These are phyloP conservation scores for Drosophila suzukii DNA, from an alignment of 1,140 invertebrate genomes.

Conservation along the genomic window DNA sequence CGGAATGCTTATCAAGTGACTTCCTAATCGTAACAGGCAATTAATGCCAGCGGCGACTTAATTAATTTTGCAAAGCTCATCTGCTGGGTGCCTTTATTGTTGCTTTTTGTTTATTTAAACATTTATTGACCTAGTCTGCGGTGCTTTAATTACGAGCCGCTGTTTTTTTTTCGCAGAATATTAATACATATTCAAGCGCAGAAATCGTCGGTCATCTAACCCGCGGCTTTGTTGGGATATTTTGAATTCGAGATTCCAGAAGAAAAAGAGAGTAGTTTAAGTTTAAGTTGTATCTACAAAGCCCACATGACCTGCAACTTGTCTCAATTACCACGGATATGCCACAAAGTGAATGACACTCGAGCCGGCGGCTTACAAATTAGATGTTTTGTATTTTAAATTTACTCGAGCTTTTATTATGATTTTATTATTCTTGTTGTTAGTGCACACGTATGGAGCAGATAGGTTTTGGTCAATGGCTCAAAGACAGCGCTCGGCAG, in stretches of 20 bases:
- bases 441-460: constrained; percentile 35
- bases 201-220: constrained; percentile 33
- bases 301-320: constrained; percentile 32
- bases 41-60: constrained; percentile 40
- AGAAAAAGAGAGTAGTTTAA: constrained; percentile 2
- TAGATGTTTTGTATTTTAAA: constrained; percentile 63
- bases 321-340: constrained; percentile 42
- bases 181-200: constrained; percentile 33
- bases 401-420: constrained; percentile 52
- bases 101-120: constrained; percentile 19
- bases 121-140: constrained; percentile 47
- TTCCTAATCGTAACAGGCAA: constrained; percentile 45
- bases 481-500: constrained; percentile 11
- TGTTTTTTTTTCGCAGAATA: background rate
- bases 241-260: background rate
- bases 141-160: constrained; percentile 26
- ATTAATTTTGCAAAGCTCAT: constrained; percentile 26
- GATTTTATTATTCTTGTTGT: constrained; percentile 44
- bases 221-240: background rate
- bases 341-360: constrained; percentile 45
- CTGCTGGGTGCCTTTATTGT: constrained; percentile 12
- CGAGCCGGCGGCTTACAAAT: constrained; percentile 52
- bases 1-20: constrained; percentile 40
- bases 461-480: constrained; percentile 62
- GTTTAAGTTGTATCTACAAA: background rate